Conservation (phyloP, 2,888 invertebrate genomes). For the Eulithis testata region DNA sequence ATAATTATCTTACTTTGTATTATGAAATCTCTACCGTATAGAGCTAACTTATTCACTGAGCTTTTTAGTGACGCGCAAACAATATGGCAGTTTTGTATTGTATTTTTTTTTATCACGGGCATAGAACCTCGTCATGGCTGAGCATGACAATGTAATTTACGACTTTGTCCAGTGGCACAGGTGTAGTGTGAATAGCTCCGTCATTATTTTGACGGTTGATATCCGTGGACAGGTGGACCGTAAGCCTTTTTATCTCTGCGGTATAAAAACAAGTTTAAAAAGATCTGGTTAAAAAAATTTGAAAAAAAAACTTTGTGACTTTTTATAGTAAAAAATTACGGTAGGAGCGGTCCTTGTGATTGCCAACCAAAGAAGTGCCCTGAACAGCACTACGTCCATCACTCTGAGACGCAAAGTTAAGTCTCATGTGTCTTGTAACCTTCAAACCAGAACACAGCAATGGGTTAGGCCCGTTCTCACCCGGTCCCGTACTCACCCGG, state of each 20-base stretch:
- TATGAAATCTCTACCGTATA: neutral
- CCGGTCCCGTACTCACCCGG: too few relatives aligned
- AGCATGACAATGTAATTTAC: conserved; percentile 4
- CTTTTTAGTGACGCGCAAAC: neutral
- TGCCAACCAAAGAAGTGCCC: too few relatives aligned
- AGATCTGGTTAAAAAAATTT: neutral
- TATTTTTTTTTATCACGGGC: too few relatives aligned
- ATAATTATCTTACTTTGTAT: neutral
- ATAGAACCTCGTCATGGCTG: neutral
- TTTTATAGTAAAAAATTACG: too few relatives aligned
- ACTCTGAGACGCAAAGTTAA: too few relatives aligned
- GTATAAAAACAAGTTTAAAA: neutral
- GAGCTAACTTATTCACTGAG: neutral
- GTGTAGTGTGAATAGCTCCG: neutral
- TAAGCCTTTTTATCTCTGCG: neutral
- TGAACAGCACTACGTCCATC: too few relatives aligned
- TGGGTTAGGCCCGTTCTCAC: too few relatives aligned
- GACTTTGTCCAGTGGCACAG: neutral
- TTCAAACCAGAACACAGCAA: too few relatives aligned
- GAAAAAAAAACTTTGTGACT: too few relatives aligned
- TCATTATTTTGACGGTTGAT: neutral
- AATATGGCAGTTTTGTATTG: too few relatives aligned
- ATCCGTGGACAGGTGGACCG: neutral
- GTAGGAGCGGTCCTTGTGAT: too few relatives aligned
- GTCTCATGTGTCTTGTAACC: too few relatives aligned